Evolutionary conservation across 2,888 invertebrate species (phyloP), one percentile per base, ranked within the genome.

Genomic region (Miltochrista miniata): DNA sequence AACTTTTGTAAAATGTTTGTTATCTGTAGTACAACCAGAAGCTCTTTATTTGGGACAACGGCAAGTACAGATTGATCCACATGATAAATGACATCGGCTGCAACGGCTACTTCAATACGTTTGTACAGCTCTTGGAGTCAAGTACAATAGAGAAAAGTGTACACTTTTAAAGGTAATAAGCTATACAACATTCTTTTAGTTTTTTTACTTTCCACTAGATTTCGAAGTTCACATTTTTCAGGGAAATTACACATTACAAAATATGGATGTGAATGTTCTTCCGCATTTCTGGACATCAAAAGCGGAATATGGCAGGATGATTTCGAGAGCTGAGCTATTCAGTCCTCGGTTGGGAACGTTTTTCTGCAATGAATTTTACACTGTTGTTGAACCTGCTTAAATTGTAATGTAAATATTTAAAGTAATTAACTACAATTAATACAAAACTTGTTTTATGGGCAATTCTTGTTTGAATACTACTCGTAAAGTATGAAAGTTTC

Each of bases 141-240:
- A 63, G 11, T 69, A 65, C 29, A 54, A 71, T 10, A 52, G 43
- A n/a, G 57, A 59, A 2, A 50, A 13, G 1, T 70, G 68, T 34
- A 36, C 39, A 12, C 53, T 56, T 44, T 13, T 41, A 0, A 58
- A 65, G 65, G 70, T 68, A 50, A 31, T 31, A 31, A 3, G 3
- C 31, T 30, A 8, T 24, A 44, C n/a, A n/a, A n/a, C n/a, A n/a
- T n/a, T n/a, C n/a, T n/a, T n/a, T n/a, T n/a, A n/a, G n/a, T n/a
- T 7, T 7, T 30, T n/a, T n/a, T n/a, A n/a, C n/a, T 5, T 8
- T 30, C 30, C 7, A 7, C 30, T 7, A 7, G 30, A 30, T 8
- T 8, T 30, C 8, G 7, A 8, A n/a, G n/a, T n/a, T n/a, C n/a
- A n/a, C n/a, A n/a, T n/a, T n/a, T 40, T 42, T 7, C 33, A 42